A percentile compares a stretch with the other conserved stretches of the same genome.
phyloP scores from a whole-genome alignment of 2,888 invertebrate species.

The Oscheius sp. region DNA sequence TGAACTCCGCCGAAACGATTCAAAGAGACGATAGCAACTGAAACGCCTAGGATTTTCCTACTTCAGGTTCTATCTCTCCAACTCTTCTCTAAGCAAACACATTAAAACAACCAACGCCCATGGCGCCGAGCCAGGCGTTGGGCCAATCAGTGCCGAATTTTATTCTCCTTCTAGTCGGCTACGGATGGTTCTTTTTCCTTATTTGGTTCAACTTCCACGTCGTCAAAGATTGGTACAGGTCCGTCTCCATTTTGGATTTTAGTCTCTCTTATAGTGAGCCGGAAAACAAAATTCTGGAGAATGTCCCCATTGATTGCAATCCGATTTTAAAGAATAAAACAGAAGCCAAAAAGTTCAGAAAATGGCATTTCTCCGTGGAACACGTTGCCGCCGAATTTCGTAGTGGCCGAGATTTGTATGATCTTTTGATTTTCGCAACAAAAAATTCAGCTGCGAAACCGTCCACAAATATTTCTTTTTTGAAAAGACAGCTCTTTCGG shows the following conservation, averaged over 20 bases:
- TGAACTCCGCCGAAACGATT: too few species aligned
- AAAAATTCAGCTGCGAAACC: conserved; percentile 19
- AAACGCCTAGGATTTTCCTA: too few species aligned
- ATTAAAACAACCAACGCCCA: too few species aligned
- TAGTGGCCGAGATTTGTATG: conserved; percentile 20
- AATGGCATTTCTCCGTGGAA: conserved; percentile 9
- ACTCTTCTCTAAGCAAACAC: too few species aligned
- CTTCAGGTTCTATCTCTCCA: not conserved
- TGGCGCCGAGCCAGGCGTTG: too few species aligned
- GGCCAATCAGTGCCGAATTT: not conserved
- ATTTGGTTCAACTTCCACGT: not conserved
- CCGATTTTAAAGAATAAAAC: conserved; percentile 8
- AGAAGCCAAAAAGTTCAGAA: conserved; percentile 7
- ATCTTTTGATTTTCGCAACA: not conserved
- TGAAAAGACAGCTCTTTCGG: conserved; percentile 20
- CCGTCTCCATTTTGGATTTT: not conserved
- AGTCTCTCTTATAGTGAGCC: not conserved
- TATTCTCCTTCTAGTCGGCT: not conserved
- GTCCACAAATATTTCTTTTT: conserved; percentile 24
- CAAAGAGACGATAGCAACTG: too few species aligned
- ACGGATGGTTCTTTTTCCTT: not conserved
- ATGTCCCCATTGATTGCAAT: conserved; percentile 13
- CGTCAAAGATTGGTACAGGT: conserved; percentile 9
- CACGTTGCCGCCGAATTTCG: conserved; percentile 15
- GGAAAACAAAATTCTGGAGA: conserved; percentile 18